Conservation (phyloP, 1,140 invertebrate genomes). For the Ceratina australensis region DNA sequence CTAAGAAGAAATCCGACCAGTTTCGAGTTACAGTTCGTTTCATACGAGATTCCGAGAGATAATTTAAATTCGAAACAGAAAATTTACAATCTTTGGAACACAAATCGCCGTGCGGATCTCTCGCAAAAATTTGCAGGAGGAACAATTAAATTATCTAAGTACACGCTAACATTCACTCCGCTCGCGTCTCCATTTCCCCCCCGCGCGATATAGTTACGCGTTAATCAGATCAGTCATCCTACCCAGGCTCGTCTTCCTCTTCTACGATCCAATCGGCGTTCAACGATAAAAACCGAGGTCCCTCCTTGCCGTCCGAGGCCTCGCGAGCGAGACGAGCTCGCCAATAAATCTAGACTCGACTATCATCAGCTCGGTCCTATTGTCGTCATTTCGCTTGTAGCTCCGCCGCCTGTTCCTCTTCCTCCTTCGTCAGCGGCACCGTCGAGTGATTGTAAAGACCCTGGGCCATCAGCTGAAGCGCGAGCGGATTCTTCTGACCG, state of each 20-base stretch:
- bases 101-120: not conserved
- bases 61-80: not conserved
- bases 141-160: not conserved
- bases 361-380: conserved; percentile 5
- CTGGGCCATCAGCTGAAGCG: conserved; percentile 96
- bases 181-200: not conserved
- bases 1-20: conserved; percentile 8
- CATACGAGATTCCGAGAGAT: not conserved
- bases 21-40: conserved; percentile 8
- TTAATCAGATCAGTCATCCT: too few species aligned
- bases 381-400: conserved; percentile 75
- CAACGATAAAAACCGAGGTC: not conserved
- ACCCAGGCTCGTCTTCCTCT: not conserved
- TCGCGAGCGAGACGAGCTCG: not conserved
- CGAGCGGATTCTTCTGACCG: conserved; percentile 93
- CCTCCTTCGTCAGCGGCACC: conserved; percentile 89
- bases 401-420: conserved; percentile 84
- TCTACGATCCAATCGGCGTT: not conserved
- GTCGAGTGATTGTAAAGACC: conserved; percentile 96
- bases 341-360: not conserved
- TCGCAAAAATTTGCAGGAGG: conserved; percentile 37
- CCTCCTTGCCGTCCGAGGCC: not conserved
- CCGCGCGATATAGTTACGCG: too few species aligned
- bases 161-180: not conserved
- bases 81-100: conserved; percentile 28